Evolutionary conservation across 1,140 invertebrate genomes (phyloP).

Genomic region (Yoshiicerus persimilis): DNA sequence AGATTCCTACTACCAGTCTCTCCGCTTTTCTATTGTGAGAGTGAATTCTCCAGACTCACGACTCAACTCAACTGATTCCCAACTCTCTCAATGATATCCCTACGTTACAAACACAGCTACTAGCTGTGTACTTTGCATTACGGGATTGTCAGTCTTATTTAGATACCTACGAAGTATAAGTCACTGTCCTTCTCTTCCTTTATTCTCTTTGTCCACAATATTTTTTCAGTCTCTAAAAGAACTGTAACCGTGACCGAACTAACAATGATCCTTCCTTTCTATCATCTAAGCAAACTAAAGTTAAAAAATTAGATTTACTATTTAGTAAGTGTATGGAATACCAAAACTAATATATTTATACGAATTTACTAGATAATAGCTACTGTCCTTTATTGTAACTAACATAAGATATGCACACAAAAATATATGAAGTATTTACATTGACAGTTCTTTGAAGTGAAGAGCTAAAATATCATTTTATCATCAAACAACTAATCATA

Average conservation of each 20-base stretch:
- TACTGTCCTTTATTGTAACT: no score
- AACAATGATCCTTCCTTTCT: neutral
- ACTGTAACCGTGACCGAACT: neutral
- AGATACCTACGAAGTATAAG: no score
- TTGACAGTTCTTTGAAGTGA: no score
- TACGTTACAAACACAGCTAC: neutral
- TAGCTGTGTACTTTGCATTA: neutral
- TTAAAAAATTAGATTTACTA: no score
- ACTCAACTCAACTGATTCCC: neutral
- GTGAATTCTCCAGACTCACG: neutral
- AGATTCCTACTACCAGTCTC: neutral
- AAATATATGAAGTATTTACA: no score
- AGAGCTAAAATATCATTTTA: no score
- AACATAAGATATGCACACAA: no score
- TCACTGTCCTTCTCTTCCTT: no score
- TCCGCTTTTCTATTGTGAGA: neutral
- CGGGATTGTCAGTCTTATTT: neutral
- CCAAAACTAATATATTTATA: no score
- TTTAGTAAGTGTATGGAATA: no score
- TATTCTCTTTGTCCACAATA: neutral
- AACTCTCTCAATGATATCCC: neutral
- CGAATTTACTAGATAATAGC: no score
- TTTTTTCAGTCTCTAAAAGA: neutral
- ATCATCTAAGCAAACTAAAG: neutral
- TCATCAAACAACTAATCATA: no score